These are phyloP conservation scores for Wiebesia pumilae DNA, from an alignment of 1,140 invertebrate species.

Conservation along the genomic window DNA sequence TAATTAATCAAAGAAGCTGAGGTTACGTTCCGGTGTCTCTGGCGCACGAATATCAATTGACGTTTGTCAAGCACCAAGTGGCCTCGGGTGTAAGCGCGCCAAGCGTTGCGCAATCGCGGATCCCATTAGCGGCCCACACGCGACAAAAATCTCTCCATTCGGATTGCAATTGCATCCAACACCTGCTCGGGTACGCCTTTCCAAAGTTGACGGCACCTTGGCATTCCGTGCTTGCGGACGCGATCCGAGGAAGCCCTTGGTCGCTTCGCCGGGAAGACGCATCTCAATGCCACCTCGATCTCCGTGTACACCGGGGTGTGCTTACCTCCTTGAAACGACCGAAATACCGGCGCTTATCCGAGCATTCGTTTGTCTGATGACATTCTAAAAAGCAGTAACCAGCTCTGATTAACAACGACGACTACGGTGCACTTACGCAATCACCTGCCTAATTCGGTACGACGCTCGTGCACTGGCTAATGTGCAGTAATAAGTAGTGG, in stretches of 20 bases:
- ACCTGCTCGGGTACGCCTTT: neutral
- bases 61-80: neutral
- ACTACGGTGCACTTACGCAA: neutral
- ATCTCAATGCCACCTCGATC: constrained; percentile 14
- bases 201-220: neutral
- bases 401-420: neutral
- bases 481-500: neutral
- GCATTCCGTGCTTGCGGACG: neutral
- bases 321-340: neutral
- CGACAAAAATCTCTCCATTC: constrained; percentile 4
- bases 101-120: neutral
- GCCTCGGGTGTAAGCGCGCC: too few relatives aligned
- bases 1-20: too few relatives aligned
- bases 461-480: neutral
- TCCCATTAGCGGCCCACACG: neutral
- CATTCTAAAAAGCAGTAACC: neutral
- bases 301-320: constrained; percentile 6
- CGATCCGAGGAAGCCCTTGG: constrained; percentile 58
- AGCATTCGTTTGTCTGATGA: neutral
- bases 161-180: neutral
- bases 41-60: too few relatives aligned
- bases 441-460: neutral
- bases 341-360: too few relatives aligned
- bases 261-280: constrained; percentile 66
- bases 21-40: too few relatives aligned